phyloP scores from a whole-genome alignment of 2,888 invertebrate genomes.

The Sesia bembeciformis region DNA sequence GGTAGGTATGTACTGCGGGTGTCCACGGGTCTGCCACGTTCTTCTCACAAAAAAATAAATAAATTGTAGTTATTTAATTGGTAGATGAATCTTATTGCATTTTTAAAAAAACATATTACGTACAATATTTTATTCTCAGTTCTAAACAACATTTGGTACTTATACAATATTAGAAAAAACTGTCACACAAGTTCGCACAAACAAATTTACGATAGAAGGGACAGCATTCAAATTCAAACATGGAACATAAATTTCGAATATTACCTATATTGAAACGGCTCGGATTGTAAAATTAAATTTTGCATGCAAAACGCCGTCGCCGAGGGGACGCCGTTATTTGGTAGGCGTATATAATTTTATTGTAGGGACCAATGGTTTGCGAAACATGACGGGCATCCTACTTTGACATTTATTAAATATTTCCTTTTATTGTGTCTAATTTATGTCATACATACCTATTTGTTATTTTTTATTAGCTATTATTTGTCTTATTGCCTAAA shows the following conservation, averaged over 20 bases:
- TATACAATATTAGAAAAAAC: conserved; percentile 2
- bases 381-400: conserved; percentile 49
- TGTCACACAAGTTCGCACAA: conserved; percentile 19
- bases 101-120: too few relatives aligned
- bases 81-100: too few relatives aligned
- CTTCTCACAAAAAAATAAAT: too few relatives aligned
- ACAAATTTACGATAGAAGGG: conserved; percentile 49
- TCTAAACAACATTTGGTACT: too few relatives aligned
- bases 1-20: too few relatives aligned
- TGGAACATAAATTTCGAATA: conserved; percentile 28
- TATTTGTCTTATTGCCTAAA: too few relatives aligned
- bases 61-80: too few relatives aligned
- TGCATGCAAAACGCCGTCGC: conserved; percentile 62
- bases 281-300: conserved; percentile 72
- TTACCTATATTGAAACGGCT: conserved; percentile 65
- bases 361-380: conserved; percentile 67
- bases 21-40: too few relatives aligned
- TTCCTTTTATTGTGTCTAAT: not conserved
- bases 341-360: conserved; percentile 75
- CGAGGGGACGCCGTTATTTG: conserved; percentile 55
- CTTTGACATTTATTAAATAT: conserved; percentile 25
- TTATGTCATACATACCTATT: too few relatives aligned
- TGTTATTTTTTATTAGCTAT: too few relatives aligned
- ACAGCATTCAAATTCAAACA: conserved; percentile 55
- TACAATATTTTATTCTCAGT: too few relatives aligned